Evolutionary conservation across 2,113 vertebrate genomes (phyloP), one percentile per base, ranked within the genome.

Genomic region (Cheirogaleus medius): DNA sequence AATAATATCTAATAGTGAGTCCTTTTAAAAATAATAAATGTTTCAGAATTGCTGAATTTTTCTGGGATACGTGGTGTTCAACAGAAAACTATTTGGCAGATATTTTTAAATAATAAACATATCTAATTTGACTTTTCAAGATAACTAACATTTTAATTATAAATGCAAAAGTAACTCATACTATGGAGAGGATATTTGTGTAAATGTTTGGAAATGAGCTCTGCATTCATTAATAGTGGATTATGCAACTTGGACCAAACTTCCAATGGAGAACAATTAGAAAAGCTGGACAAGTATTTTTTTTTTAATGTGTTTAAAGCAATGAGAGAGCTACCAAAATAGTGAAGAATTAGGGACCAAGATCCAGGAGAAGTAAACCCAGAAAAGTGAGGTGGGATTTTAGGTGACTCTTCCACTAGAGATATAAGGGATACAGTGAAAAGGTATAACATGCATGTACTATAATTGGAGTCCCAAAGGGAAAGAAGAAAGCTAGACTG

Each of bases 21-120:
- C 90, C 84, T 68, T 97, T 78, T 63, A 60, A 93, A 97, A 96
- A 69, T 84, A 91, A 94, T 58, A 90, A 89, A 27, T 87, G 88
- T 63, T 92, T 92, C 47, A 94, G 25, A 95, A 74, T 54, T 83
- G 88, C n/a, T 80, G 1, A 68, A 52, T 74, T 76, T 92, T 83
- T 49, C 64, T 68, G 9, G 73, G n/a, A 23, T 66, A 74, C 83
- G 58, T 29, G 25, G 14, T 42, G 87, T n/a, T 58, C 54, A 71
- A 37, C 23, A 94, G 39, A 94, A 85, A 15, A 87, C 49, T 82
- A 69, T 15, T 39, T 93, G 76, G 5, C 29, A 89, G 20, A 49
- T 88, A 80, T 84, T 84, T 68, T 27, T 83, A 92, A 90, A 49
- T 82, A 96, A 90, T 64, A 52, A 93, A 58, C 15, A 15, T n/a